Conservation (phyloP, 2,113 vertebrate genomes). For the Clarias macrocephalus region DNA sequence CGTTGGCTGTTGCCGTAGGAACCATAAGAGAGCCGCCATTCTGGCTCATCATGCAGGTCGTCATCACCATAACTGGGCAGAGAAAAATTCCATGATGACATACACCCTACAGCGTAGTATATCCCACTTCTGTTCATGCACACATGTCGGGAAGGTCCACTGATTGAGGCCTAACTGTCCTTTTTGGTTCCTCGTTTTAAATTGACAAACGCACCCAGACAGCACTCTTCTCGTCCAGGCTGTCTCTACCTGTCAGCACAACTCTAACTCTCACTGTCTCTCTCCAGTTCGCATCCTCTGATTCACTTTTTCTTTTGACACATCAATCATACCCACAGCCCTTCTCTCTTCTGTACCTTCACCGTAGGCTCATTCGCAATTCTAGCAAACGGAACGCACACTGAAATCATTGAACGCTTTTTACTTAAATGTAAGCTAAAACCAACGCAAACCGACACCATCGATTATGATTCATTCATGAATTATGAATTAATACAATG, state of each 20-base stretch:
- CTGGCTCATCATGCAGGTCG: conserved; percentile 47
- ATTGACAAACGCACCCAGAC: conserved; percentile 23
- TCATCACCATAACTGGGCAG: conserved; percentile 36
- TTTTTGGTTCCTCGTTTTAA: conserved; percentile 32
- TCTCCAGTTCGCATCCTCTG: conserved; percentile 1
- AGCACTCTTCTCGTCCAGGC: conserved; percentile 19
- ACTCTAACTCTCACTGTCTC: conserved; percentile 26
- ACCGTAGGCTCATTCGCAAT: background rate
- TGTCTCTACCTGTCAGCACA: conserved; percentile 37
- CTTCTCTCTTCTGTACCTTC: background rate
- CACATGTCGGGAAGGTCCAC: background rate
- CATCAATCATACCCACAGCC: background rate
- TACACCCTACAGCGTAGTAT: background rate
- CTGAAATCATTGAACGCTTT: background rate
- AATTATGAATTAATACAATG: background rate
- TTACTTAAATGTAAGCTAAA: background rate
- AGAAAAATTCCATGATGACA: conserved; percentile 53
- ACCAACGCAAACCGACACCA: background rate
- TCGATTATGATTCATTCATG: no score
- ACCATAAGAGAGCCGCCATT: conserved; percentile 49
- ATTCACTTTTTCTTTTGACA: background rate
- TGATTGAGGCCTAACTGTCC: conserved; percentile 27
- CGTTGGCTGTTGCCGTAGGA: conserved; percentile 53
- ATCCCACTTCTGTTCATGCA: background rate
- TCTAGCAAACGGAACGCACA: background rate